phyloP scores from a whole-genome alignment of 2,888 invertebrate genomes.

The Orchestes rusci region DNA sequence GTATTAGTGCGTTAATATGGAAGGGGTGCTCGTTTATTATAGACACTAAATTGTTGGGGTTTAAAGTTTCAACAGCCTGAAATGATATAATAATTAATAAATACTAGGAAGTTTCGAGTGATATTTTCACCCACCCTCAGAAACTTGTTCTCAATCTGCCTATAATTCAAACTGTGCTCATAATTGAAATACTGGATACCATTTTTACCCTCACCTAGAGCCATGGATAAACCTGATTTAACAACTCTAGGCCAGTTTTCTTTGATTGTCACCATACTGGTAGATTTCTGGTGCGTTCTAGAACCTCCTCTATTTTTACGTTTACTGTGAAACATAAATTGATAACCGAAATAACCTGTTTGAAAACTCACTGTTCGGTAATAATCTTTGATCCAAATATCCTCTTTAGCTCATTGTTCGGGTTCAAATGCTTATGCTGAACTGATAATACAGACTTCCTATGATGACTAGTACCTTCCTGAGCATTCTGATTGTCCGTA shows the following conservation, averaged over 20 bases:
- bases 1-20: constrained; percentile 73
- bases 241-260: constrained; percentile 65
- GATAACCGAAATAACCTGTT: not conserved
- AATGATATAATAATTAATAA: constrained; percentile 35
- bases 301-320: constrained; percentile 51
- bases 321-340: constrained; percentile 41
- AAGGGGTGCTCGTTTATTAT: constrained; percentile 69
- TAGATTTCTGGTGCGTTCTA: constrained; percentile 54
- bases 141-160: constrained; percentile 55
- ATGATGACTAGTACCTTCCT: constrained; percentile 34
- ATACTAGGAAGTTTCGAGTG: not conserved
- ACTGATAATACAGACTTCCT: constrained; percentile 52
- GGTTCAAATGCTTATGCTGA: constrained; percentile 66
- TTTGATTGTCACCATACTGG: constrained; percentile 61
- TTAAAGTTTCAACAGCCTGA: constrained; percentile 68
- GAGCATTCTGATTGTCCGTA: constrained; percentile 16
- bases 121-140: constrained; percentile 10
- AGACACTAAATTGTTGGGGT: constrained; percentile 70
- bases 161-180: constrained; percentile 68
- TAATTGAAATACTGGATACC: constrained; percentile 61
- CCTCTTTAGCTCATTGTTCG: constrained; percentile 71
- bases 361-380: constrained; percentile 46
- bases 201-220: constrained; percentile 48
- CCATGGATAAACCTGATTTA: constrained; percentile 69
- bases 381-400: constrained; percentile 76